Evolutionary conservation across 2,797 vertebrate species (phyloP).

Genomic region (Epinephelus coioides): DNA sequence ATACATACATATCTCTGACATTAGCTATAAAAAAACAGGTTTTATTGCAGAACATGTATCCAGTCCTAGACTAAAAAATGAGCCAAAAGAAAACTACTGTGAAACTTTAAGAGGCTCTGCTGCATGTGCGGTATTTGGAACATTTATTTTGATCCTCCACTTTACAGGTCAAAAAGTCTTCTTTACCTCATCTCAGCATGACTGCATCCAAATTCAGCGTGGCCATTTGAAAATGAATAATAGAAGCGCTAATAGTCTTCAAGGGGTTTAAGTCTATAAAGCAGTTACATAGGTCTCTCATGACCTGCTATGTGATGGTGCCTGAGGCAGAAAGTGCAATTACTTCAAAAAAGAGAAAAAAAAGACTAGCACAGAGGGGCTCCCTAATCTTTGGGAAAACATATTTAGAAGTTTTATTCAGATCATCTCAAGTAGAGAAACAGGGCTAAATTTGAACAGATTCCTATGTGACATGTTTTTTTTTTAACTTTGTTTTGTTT

Average conservation of each 20-base stretch:
- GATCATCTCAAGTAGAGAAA: slow-evolving; percentile 12
- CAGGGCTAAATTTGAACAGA: neutral
- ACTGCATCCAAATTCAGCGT: slow-evolving; percentile 45
- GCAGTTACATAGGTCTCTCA: slow-evolving; percentile 67
- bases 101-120: slow-evolving; percentile 8
- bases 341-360: slow-evolving; percentile 43
- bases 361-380: slow-evolving; percentile 49
- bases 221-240: slow-evolving; percentile 66
- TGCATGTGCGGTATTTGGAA: neutral
- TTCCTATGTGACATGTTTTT: neutral
- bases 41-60: neutral
- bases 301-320: slow-evolving; percentile 71
- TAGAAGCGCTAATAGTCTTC: slow-evolving; percentile 66
- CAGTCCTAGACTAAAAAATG: neutral
- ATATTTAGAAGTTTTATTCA: slow-evolving; percentile 38
- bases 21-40: neutral
- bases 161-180: slow-evolving; percentile 14
- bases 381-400: slow-evolving; percentile 43
- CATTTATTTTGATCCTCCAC: slow-evolving; percentile 30
- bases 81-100: neutral
- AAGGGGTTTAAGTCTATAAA: slow-evolving; percentile 67
- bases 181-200: slow-evolving; percentile 14
- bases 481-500: too few species aligned
- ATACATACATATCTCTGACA: neutral
- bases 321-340: slow-evolving; percentile 78